Base-by-base conservation (phyloP, 2,797 vertebrate species). In the Thalassophryne amazonica region DNA sequence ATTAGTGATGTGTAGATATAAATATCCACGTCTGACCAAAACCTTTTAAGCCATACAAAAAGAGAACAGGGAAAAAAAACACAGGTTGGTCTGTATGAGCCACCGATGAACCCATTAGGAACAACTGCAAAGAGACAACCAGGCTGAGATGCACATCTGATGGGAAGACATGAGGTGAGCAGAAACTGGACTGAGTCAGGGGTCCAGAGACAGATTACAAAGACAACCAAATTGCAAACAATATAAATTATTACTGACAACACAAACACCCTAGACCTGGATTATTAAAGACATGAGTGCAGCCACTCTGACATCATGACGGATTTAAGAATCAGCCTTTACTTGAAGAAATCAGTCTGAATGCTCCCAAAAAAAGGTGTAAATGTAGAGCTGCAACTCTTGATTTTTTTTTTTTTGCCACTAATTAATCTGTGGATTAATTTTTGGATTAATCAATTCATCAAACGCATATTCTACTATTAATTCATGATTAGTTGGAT, bases 121-220 rank as follows among this genome's bases (percentile, higher is more conserved):
- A 14, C 20, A 70, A 38, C 76, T 36, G 57, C 69, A 33, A 63
- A 37, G 14, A 57, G 37, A 65, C 25, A 39, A 40, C 12, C 17
- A 20, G 33, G 33, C 53, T 54, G 18, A 54, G 13, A 69, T 32
- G 45, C 53, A 62, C 22, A 55, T 78, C 56, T 47, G 61, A 54
- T 5, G 37, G 42, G 51, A 46, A 60, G 53, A 65, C 50, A 40
- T 51, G 65, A 76, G 43, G 57, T 37, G 41, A 79, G 73, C 78
- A 74, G 51, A 72, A 78, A 73, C 43, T 49, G 36, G 10, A 59
- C 69, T 39, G 66, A 76, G 48, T 80, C 59, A 47, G 57, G 20
- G 34, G 14, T 10, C 25, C 28, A 12, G 21, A 59, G 62, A 72
- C 49, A 32, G 36, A 76, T 67, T 46, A 65, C 38, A 66, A 38